Evolutionary conservation across 2,888 invertebrate genomes (phyloP), one percentile per base, ranked within the genome.

Genomic region (Pantelozetes paolii): DNA sequence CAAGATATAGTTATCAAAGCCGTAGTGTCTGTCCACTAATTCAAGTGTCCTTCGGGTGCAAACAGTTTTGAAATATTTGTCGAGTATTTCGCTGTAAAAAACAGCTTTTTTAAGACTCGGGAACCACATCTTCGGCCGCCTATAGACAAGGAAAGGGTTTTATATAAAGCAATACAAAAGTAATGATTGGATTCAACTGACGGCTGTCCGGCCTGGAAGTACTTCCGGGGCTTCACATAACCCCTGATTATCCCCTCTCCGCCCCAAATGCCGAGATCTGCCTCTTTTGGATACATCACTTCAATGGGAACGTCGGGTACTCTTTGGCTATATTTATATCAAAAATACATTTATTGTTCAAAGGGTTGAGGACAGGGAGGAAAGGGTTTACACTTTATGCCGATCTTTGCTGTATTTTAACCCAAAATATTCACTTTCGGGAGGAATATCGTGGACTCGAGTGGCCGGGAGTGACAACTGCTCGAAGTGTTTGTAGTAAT

Each of bases 231-330:
- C 75, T 89, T 89, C 80, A 87, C 86, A 80, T 90, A 92, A 70
- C 95, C 98, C 85, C 92, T 90, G 28, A 99, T 84, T 0, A 98
- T 86, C 42, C 89, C 93, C 85, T 99, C 99, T 11, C 98, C 98
- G 77, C 96, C 98, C 97, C 97, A 98, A 77, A 99, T 85, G 42
- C 96, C 96, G 62, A 88, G 80, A 81, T 96, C 85, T 74, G 89
- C 85, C 84, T 97, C 92, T 50, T 86, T 84, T 0, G 96, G 91
- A 81, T 87, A 89, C 77, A 87, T 86, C 1, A 94, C 80, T 0
- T 90, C 91, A 40, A 97, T 82, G 40, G 90, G 87, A 57, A 88
- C 80, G 84, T 93, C 90, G 81, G 92, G 90, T 70, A 92, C 84
- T 0, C 89, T 89, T 75, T 83, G 81, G 15, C 88, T 88, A 78